Evolutionary conservation across 2,888 invertebrate species (phyloP).

Genomic region (Allygus modestus): DNA sequence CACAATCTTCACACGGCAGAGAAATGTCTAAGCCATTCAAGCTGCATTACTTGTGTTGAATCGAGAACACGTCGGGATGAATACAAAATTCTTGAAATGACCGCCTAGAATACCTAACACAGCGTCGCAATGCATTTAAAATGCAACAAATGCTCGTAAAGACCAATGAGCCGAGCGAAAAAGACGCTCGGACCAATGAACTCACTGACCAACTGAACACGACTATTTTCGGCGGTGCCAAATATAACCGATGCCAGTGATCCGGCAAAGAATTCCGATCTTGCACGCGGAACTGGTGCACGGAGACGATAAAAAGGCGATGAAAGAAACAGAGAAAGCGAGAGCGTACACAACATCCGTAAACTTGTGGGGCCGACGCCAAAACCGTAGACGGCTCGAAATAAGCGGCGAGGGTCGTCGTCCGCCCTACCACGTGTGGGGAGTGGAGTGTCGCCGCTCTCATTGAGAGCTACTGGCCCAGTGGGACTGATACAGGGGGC

Average conservation of each 20-base stretch:
- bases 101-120: neutral
- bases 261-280: neutral
- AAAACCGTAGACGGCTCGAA: constrained; percentile 61
- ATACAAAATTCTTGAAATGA: no score
- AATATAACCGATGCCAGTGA: neutral
- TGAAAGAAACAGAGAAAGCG: constrained; percentile 18
- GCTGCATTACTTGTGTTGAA: no score
- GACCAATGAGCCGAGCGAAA: constrained; percentile 2
- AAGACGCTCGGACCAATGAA: neutral
- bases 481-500: no score
- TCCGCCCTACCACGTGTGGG: constrained; percentile 53
- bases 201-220: constrained; percentile 44
- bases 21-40: no score
- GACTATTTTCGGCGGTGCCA: neutral
- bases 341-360: constrained; percentile 63
- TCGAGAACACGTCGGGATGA: no score
- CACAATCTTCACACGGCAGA: no score
- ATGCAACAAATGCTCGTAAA: constrained; percentile 36
- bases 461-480: constrained; percentile 14
- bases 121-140: neutral
- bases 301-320: constrained; percentile 38
- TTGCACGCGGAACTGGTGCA: constrained; percentile 41
- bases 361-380: constrained; percentile 62
- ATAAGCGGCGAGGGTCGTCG: constrained; percentile 58
- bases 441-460: no score